phyloP scores from a whole-genome alignment of 2,888 invertebrate species.

The Drosophila nigricruria region DNA sequence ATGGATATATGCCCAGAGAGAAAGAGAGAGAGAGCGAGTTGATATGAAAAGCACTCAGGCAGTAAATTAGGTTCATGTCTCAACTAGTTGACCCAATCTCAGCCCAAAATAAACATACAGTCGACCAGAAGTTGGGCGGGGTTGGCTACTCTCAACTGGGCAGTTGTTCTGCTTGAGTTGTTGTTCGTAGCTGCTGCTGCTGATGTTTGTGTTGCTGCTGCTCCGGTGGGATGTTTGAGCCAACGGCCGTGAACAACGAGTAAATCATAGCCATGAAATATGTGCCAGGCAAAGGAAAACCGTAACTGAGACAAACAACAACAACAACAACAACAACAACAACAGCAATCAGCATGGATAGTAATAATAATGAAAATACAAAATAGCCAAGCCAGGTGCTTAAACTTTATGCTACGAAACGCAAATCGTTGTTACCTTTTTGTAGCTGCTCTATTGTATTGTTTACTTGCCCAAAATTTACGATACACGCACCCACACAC shows the following conservation, averaged over 20 bases:
- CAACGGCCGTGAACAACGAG: conserved; percentile 78
- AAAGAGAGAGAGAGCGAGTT: conserved; percentile 12
- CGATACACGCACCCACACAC: conserved; percentile 47
- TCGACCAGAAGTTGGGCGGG: conserved; percentile 19
- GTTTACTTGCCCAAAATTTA: conserved; percentile 66
- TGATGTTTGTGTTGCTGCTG: conserved; percentile 12
- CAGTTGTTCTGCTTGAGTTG: conserved; percentile 78
- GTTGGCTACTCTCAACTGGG: conserved; percentile 48
- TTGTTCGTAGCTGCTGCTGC: conserved; percentile 30
- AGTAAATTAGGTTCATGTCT: conserved; percentile 81
- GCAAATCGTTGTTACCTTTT: conserved; percentile 64
- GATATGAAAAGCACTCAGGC: conserved; percentile 77
- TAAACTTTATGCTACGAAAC: conserved; percentile 64
- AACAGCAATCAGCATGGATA: conserved; percentile 36
- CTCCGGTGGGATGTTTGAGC: conserved; percentile 38
- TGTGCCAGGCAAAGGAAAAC: conserved; percentile 65
- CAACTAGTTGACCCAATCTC: conserved; percentile 77
- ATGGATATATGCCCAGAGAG: not conserved
- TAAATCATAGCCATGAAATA: conserved; percentile 81
- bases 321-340: conserved; percentile 29
- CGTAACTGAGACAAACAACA: conserved; percentile 30
- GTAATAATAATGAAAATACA: conserved; percentile 78
- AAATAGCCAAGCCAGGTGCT: conserved; percentile 62
- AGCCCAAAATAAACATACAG: conserved; percentile 72
- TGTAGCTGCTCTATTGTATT: conserved; percentile 57